Base-by-base conservation (phyloP, 1,140 invertebrate species). In the Tetramorium simillimum region DNA sequence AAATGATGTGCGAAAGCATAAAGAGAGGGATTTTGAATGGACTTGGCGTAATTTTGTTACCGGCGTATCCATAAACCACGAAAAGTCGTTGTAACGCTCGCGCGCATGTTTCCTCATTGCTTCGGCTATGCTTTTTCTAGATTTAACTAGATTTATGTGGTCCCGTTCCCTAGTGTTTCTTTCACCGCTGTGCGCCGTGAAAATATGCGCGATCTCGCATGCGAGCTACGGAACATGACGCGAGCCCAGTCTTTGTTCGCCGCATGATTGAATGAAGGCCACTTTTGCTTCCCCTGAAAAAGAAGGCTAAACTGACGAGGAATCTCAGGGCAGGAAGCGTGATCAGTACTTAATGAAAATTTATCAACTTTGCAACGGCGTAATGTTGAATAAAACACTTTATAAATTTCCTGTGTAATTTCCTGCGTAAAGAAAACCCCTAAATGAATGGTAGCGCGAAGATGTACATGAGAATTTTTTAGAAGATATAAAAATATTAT, bases 131-230 rank as follows among this genome's bases (percentile, higher is more conserved):
- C 80, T 60, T 84, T 84, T 82, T 53, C 51, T 62, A 84, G 53
- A 73, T 75, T 84, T 84, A 73, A 84, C 80, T 84, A 49, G 69
- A 84, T 84, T 84, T 84, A 84, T 84, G 80, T 49, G 80, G 69
- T 53, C 40, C 14, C 24, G 53, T 62, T 73, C 18, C n/a, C 69
- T 4, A 16, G 24, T 82, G 53, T 82, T 82, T 58, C 80, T 73
- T 82, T 82, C 51, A 80, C 40, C 43, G 43, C 69, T n/a, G 69
- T 24, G 4, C 40, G 40, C 24, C n/a, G n/a, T 60, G 9, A 60
- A 84, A 84, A 84, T 84, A 75, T 75, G 43, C 53, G 69, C 69
- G 18, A 28, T 53, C 24, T 60, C 24, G 53, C 51, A 18, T 56
- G 37, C 78, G 7, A 82, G 51, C 24, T 60, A 46, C 43, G 12